Percentiles rank a stretch among this genome's conserved stretches.
These are phyloP conservation scores for Drosophila micromelanica DNA, from an alignment of 1,140 invertebrate species.

Conservation along the genomic window DNA sequence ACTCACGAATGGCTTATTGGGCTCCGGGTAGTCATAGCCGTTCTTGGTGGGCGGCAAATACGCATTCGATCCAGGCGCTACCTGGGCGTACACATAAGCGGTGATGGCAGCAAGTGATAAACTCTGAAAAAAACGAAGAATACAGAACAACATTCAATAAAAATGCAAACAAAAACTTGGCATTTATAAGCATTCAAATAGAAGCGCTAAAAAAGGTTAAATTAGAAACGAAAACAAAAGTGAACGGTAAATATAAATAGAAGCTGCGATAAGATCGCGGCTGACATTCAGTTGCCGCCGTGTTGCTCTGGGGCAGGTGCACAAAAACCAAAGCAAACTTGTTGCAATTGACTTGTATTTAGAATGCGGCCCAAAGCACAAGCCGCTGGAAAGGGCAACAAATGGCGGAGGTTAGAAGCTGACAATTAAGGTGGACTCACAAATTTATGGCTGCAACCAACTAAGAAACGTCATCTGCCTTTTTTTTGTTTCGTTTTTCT, in stretches of 20 bases:
- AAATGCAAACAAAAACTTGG: conserved; percentile 20
- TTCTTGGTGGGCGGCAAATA: conserved; percentile 86
- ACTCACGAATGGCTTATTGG: conserved; percentile 77
- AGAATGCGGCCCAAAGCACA: conserved; percentile 48
- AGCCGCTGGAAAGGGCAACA: conserved; percentile 59
- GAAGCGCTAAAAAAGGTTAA: conserved; percentile 58
- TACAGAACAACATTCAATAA: conserved; percentile 6
- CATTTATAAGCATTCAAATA: conserved; percentile 27
- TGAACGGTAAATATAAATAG: conserved; percentile 75
- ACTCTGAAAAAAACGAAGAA: conserved; percentile 59
- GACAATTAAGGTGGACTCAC: conserved; percentile 22
- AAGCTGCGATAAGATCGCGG: conserved; percentile 68
- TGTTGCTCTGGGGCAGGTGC: conserved; percentile 56
- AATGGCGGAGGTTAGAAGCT: conserved; percentile 68
- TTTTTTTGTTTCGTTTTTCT: conserved; percentile 12
- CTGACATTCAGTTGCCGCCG: conserved; percentile 68
- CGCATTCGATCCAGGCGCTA: conserved; percentile 86
- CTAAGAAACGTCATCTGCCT: conserved; percentile 9
- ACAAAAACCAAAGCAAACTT: conserved; percentile 28
- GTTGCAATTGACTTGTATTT: conserved; percentile 56
- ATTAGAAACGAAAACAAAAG: conserved; percentile 54
- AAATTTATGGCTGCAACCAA: conserved; percentile 30
- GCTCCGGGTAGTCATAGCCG: conserved; percentile 84
- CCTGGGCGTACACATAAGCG: conserved; percentile 73
- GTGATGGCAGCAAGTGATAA: conserved; percentile 76